These are phyloP conservation scores for Papilio dardanus DNA, from an alignment of 1,140 invertebrate species.

Conservation along the genomic window DNA sequence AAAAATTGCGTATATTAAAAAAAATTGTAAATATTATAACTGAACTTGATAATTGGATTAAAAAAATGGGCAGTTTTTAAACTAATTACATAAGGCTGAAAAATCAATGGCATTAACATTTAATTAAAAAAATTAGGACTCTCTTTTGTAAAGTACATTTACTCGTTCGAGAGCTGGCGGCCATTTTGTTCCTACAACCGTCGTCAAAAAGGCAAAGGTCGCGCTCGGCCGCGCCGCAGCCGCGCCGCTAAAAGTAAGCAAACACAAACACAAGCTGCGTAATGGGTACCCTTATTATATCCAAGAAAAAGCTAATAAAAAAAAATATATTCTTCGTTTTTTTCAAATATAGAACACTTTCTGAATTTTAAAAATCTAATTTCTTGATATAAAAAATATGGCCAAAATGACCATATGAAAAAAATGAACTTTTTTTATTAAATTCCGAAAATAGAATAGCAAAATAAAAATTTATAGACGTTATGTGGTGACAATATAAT, in stretches of 20 bases:
- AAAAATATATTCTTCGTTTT: not conserved
- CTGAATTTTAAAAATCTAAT: not conserved
- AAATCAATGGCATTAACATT: conserved; percentile 29
- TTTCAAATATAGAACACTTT: not conserved
- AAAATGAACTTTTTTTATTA: not conserved
- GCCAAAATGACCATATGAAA: not conserved
- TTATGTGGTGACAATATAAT: not conserved
- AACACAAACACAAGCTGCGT: conserved; percentile 69
- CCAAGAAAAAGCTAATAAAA: not conserved
- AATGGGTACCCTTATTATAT: conserved; percentile 43
- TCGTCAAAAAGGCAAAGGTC: conserved; percentile 41
- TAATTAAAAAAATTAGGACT: conserved; percentile 43
- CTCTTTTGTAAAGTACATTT: conserved; percentile 47
- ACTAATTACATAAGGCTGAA: conserved; percentile 28
- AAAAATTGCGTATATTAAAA: not conserved
- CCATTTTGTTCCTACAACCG: conserved; percentile 44
- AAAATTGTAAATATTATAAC: not conserved
- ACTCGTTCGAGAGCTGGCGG: conserved; percentile 41
- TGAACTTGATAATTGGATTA: no score
- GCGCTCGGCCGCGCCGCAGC: conserved; percentile 39
- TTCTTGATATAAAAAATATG: not conserved
- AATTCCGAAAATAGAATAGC: not conserved
- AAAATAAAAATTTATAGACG: not conserved
- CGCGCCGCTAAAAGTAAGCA: conserved; percentile 63
- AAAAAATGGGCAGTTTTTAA: no score